Base-by-base conservation (phyloP, 2,888 invertebrate species). In the Peribatodes rhomboidaria region DNA sequence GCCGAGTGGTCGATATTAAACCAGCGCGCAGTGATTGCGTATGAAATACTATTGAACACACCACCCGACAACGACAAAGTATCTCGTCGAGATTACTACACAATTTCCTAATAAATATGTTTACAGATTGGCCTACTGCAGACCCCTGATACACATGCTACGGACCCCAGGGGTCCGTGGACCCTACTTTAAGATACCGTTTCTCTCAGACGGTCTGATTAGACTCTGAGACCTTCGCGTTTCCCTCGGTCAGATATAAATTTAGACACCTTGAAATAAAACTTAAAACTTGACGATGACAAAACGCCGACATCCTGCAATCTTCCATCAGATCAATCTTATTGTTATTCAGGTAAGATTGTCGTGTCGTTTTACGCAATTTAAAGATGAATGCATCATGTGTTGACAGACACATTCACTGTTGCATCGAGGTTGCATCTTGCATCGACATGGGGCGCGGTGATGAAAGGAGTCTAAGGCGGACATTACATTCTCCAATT, bases 401-500 rank as follows among this genome's bases (percentile, higher is more conserved):
- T 46, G 22, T 18, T 31, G 35, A 11, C 18, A 35, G n/a, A n/a
- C 27, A 18, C 13, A 13, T n/a, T 20, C 8, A 37, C 20, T 33
- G 16, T 35, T 50, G 35, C 35, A 18, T 22, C n/a, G n/a, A n/a
- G n/a, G n/a, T n/a, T n/a, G n/a, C n/a, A n/a, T 27, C 22, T 65
- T 50, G 62, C 65, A 53, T 56, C 62, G 52, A 54, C 57, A 63
- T 69, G 18, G 11, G 44, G 7, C 13, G 18, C 70, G 65, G 68
- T 73, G 64, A 56, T 18, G 41, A 9, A 41, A 41, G 41, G 16
- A 16, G n/a, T n/a, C n/a, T n/a, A n/a, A n/a, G n/a, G n/a, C n/a
- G n/a, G n/a, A n/a, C n/a, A n/a, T n/a, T n/a, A n/a, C n/a, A n/a
- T n/a, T n/a, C n/a, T n/a, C n/a, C n/a, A n/a, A n/a, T n/a, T n/a